Conservation (phyloP, 2,113 vertebrate genomes). For the Monopterus albus region DNA sequence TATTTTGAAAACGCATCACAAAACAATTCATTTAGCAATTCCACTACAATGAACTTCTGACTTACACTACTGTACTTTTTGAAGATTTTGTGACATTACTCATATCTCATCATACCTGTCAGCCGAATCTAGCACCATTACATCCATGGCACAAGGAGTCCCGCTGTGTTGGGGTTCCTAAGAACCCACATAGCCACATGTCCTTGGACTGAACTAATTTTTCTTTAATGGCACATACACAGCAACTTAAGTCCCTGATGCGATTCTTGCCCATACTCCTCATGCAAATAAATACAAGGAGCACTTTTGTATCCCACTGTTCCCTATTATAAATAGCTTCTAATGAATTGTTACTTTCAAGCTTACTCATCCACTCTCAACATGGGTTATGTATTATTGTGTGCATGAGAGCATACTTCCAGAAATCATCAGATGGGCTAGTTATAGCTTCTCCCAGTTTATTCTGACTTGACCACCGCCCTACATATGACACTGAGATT, state of each 20-base stretch:
- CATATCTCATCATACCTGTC: slow-evolving; percentile 15
- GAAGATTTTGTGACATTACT: neutral
- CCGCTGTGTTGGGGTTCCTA: slow-evolving; percentile 41
- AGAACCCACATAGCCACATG: slow-evolving; percentile 21
- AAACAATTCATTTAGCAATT: too few relatives aligned
- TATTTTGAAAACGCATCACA: neutral
- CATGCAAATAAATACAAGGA: slow-evolving; percentile 58
- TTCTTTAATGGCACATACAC: slow-evolving; percentile 30
- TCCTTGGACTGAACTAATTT: slow-evolving; percentile 13
- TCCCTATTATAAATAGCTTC: slow-evolving; percentile 59
- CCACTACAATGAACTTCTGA: neutral
- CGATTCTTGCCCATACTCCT: slow-evolving; percentile 64
- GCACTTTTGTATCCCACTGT: slow-evolving; percentile 51
- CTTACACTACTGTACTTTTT: slow-evolving; percentile 3
- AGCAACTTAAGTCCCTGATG: slow-evolving; percentile 59
- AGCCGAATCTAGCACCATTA: slow-evolving; percentile 1
- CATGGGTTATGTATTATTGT: slow-evolving; percentile 52
- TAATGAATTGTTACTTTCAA: slow-evolving; percentile 56
- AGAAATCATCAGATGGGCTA: slow-evolving; percentile 43
- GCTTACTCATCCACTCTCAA: slow-evolving; percentile 45
- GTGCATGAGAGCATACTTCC: slow-evolving; percentile 31
- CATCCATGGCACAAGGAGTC: neutral
- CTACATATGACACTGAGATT: slow-evolving; percentile 40
- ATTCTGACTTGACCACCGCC: slow-evolving; percentile 22
- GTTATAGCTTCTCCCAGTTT: slow-evolving; percentile 44